Base-by-base conservation (phyloP, 2,113 vertebrate genomes). In the Nothobranchius kuhntae region DNA sequence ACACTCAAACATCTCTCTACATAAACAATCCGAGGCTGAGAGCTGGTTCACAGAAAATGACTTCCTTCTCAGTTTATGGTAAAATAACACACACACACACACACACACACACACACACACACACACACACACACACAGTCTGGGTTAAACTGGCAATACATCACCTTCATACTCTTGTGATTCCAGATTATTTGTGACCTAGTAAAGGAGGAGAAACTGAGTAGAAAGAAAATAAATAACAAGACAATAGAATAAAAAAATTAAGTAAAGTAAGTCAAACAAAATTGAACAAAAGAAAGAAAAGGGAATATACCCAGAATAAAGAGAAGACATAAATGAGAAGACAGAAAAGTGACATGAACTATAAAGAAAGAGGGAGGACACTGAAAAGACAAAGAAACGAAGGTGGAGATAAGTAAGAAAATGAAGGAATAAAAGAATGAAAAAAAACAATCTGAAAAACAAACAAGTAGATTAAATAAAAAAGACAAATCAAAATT, bases 1-100 rank as follows among this genome's bases (percentile, higher is more conserved):
- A 81, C 89, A 91, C 93, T 91, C 87, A 6, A 80, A 56, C 89
- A 21, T 68, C 5, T 14, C 64, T 78, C 71, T 65, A 62, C 78
- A 78, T 81, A 81, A 86, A 61, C 26, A 44, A 73, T 67, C 36
- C 1, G 17, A 64, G 59, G 60, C 65, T 70, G 78, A 84, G 71
- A 57, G 57, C 61, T 51, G 61, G 77, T 84, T 74, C 59, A 81
- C 59, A 65, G 40, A 55, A 68, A 76, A 73, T 45, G 68, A 60
- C 72, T 76, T 66, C 61, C 15, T 35, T 17, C 30, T 36, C 35
- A 13, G 17, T 10, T 9, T 2, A 13, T 14, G 3, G 15, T 35
- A 53, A 13, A 53, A 17, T 12, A 13, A n/a, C 36, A 45, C n/a
- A 45, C 13, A n/a, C 50, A 30, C 48, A 42, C 48, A 7, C 5